phyloP scores from a whole-genome alignment of 2,113 vertebrate genomes.

The Brachionichthys hirsutus region DNA sequence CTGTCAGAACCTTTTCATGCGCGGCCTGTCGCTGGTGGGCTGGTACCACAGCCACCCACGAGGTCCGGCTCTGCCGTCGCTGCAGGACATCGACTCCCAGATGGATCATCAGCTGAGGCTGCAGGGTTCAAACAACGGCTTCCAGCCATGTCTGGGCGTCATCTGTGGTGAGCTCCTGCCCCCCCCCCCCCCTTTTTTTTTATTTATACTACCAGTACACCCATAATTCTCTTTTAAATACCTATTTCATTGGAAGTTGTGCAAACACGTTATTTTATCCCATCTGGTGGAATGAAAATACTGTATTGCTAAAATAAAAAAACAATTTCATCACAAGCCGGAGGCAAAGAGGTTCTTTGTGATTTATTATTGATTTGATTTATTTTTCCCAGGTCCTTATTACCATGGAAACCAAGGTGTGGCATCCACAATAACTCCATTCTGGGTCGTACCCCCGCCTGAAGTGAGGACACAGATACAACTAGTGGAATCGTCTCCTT shows the following conservation, averaged over 20 bases:
- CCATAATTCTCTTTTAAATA: no score
- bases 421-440: conserved; percentile 91
- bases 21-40: conserved; percentile 91
- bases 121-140: conserved; percentile 91
- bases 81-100: conserved; percentile 93
- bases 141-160: conserved; percentile 94
- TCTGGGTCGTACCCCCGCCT: conserved; percentile 94
- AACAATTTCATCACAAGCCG: no score
- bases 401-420: conserved; percentile 87
- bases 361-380: no score
- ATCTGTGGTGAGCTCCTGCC: conserved; percentile 83
- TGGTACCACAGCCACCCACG: conserved; percentile 98
- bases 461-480: conserved; percentile 77
- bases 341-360: no score
- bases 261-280: no score
- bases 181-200: no score
- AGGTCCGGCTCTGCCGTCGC: conserved; percentile 86
- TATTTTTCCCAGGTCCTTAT: conserved; percentile 82
- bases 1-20: conserved; percentile 93
- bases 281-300: no score
- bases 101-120: conserved; percentile 96
- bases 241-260: no score
- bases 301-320: no score
- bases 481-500: background rate
- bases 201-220: no score